Evolutionary conservation across 2,797 vertebrate species (phyloP).

Genomic region (Esox lucius): DNA sequence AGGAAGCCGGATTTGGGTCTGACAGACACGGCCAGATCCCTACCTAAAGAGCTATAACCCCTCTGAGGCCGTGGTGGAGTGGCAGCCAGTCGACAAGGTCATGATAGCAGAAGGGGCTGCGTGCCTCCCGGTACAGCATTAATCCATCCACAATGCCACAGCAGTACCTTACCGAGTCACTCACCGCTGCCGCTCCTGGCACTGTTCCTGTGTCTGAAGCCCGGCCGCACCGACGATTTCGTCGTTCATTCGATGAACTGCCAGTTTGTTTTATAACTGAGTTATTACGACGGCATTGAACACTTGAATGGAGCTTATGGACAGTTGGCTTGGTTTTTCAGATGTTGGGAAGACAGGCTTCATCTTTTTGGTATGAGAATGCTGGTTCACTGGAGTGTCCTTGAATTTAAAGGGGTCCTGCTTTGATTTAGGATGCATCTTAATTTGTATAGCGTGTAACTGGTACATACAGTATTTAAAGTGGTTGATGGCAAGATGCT

Average conservation of each 20-base stretch:
- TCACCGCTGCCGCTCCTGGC: conserved; percentile 46
- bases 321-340: not conserved
- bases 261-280: not conserved
- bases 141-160: conserved; percentile 37
- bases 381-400: conserved; percentile 14
- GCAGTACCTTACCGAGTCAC: not conserved
- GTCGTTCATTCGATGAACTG: conserved; percentile 8
- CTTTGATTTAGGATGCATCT: not conserved
- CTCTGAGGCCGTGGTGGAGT: conserved; percentile 59
- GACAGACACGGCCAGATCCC: conserved; percentile 42
- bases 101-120: conserved; percentile 53
- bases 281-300: not conserved
- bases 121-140: conserved; percentile 56
- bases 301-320: not conserved
- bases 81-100: conserved; percentile 69
- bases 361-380: not conserved
- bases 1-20: conserved; percentile 26
- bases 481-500: not conserved
- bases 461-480: not conserved
- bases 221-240: conserved; percentile 48
- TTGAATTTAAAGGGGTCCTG: conserved; percentile 14
- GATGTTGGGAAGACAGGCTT: not conserved
- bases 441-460: not conserved
- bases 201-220: conserved; percentile 41
- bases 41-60: conserved; percentile 55